Percentiles rank a stretch among this genome's conserved stretches.
phyloP scores from a whole-genome alignment of 1,140 invertebrate species.

The Chelonus insularis region DNA sequence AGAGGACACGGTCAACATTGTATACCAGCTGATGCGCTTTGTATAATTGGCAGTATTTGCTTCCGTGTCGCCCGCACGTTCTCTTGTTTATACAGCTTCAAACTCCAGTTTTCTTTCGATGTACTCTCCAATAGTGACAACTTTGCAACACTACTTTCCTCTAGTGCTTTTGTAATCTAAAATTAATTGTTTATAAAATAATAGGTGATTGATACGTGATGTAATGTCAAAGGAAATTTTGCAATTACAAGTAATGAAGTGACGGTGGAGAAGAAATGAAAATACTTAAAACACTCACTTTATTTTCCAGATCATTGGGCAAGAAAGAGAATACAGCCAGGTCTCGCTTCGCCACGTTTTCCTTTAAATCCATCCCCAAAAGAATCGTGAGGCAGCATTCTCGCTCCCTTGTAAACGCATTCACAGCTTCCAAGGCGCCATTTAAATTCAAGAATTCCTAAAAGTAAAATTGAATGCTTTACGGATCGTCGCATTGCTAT shows the following conservation, averaged over 20 bases:
- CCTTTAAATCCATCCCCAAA: conserved; percentile 60
- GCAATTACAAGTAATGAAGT: background rate
- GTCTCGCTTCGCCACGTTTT: conserved; percentile 57
- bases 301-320: conserved; percentile 43
- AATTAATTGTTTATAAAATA: background rate
- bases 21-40: conserved; percentile 44
- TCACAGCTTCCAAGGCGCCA: conserved; percentile 51
- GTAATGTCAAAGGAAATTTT: conserved; percentile 1
- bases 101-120: conserved; percentile 29
- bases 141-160: conserved; percentile 28
- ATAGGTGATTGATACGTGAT: conserved; percentile 8
- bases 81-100: conserved; percentile 57
- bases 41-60: conserved; percentile 66
- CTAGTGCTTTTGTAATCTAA: conserved; percentile 46
- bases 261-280: conserved; percentile 25
- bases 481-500: conserved; percentile 23
- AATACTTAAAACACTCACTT: conserved; percentile 42
- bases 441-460: conserved; percentile 59
- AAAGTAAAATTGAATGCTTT: conserved; percentile 22
- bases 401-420: conserved; percentile 54
- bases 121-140: conserved; percentile 26
- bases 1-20: conserved; percentile 31
- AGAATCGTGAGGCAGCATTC: conserved; percentile 54
- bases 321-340: conserved; percentile 57
- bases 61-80: conserved; percentile 65